Evolutionary conservation across 2,797 vertebrate species (phyloP), one percentile per base, ranked within the genome.

Genomic region (Petrocephalus schoutedeni): DNA sequence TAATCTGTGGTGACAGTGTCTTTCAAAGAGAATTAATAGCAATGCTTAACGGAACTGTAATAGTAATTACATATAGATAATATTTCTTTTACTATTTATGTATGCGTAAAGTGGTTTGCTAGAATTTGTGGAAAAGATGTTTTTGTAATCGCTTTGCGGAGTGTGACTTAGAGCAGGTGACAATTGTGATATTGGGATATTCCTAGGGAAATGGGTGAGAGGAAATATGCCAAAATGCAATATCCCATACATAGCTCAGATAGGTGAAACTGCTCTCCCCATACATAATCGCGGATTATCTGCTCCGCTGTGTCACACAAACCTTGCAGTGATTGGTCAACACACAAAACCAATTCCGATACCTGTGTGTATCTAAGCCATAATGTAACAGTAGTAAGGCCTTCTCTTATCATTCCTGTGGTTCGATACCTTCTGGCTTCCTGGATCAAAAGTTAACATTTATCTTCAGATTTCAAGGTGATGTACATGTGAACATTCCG

Each of bases 401-500:
- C 36, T 71, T 71, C 10, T 49, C 8, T 49, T 32, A 53, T 84
- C 87, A 49, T n/a, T 88, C 57, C 58, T 64, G 41, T 58, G 54
- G 10, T 16, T 41, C 58, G 54, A n/a, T 64, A 61, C 58, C 32
- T 64, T 21, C 57, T 56, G 53, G 32, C 36, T 57, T 80, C 57
- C 58, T 21, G 77, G 6, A 61, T 88, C 45, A 54, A 57, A 88
- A 84, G 57, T 45, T 88, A 84, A 88, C 41, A 67, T 88, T 36
- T 14, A 80, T 45, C 80, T 83, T 80, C 74, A 80, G 74, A 57
- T 84, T 84, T 88, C 49, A 21, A 61, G 41, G 61, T 57, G 74
- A 64, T 51, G 36, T 45, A 77, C 87, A 28, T 64, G 58, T 87
- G 77, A 59, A 49, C 54, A 87, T 21, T 36, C 36, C 14, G 56